Conservation (phyloP, 2,888 invertebrate genomes). For the Agonopterix arenella region DNA sequence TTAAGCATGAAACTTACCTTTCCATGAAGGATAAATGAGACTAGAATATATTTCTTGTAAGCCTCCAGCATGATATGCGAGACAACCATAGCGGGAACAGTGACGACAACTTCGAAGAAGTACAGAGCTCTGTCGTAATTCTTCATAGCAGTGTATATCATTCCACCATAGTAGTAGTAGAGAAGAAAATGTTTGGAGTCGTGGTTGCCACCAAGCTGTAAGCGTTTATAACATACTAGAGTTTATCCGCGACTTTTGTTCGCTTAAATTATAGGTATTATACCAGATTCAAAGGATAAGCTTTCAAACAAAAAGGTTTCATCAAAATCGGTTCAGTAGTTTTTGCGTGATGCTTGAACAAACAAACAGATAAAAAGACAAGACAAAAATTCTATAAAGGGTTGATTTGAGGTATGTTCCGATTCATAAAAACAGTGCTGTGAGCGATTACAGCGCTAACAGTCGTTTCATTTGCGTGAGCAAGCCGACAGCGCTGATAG, state of each 20-base stretch:
- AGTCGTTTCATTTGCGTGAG: too few relatives aligned
- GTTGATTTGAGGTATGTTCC: background rate
- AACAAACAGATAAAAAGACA: background rate
- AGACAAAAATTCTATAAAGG: background rate
- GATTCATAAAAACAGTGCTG: too few relatives aligned
- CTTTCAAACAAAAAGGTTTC: too few relatives aligned
- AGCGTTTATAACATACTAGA: conserved; percentile 10
- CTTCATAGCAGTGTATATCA: conserved; percentile 96
- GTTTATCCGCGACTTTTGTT: too few relatives aligned
- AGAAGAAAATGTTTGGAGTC: conserved; percentile 94
- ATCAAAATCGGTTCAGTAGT: too few relatives aligned
- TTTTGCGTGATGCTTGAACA: background rate
- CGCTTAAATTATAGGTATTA: too few relatives aligned
- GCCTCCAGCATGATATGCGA: conserved; percentile 98
- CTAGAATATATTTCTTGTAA: conserved; percentile 96
- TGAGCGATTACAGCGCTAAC: too few relatives aligned
- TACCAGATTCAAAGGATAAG: too few relatives aligned
- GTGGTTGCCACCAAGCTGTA: conserved; percentile 83
- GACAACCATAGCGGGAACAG: conserved; percentile 95
- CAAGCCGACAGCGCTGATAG: too few relatives aligned
- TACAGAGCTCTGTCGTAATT: conserved; percentile 95
- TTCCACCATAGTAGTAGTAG: conserved; percentile 98
- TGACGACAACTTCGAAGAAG: conserved; percentile 96
- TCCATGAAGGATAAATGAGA: conserved; percentile 93
- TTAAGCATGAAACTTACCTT: conserved; percentile 77